Base-by-base conservation (phyloP, 2,113 vertebrate genomes). In the Meriones unguiculatus region DNA sequence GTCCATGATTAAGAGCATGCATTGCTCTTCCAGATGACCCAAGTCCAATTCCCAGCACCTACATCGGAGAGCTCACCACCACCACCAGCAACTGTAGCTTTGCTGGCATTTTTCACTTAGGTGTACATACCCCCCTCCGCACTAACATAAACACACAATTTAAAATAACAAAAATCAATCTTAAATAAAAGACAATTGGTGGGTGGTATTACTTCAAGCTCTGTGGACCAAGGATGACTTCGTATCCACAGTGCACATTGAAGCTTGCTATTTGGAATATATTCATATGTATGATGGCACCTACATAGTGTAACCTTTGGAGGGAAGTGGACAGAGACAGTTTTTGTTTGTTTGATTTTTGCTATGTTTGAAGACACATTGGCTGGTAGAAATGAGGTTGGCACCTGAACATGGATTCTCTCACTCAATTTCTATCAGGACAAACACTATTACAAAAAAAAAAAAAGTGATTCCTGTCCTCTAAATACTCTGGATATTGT, bases 121-220 rank as follows among this genome's bases (percentile, higher is more conserved):
- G 1, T 30, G 38, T 5, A 30, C 38, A 46, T 28, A 64, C 2
- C 14, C 9, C 4, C 25, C 25, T 8, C 0, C 22, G 62, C 14
- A 77, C 4, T 14, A 28, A 38, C 54, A 62, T 38, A 62, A 84
- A 41, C 12, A 41, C n/a, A 41, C 13, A 41, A 2, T 64, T 84
- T 41, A n/a, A 41, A 84, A 28, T 38, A 17, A 84, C 38, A 62
- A 62, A 82, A 84, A 64, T 62, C 38, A 82, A 41, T 62, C n/a
- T 41, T 62, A 41, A 84, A 64, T 41, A 84, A 84, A 84, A 64
- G 87, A 32, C 22, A 8, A 57, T 5, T 69, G 18, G 24, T 38
- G 46, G 72, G 24, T 50, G 13, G 10, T 69, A 8, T 57, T 70
- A 72, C 20, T 15, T 13, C 15, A 57, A 38, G 38, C 2, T 54